phyloP scores from a whole-genome alignment of 2,113 vertebrate genomes.

The Reinhardtius hippoglossoides region DNA sequence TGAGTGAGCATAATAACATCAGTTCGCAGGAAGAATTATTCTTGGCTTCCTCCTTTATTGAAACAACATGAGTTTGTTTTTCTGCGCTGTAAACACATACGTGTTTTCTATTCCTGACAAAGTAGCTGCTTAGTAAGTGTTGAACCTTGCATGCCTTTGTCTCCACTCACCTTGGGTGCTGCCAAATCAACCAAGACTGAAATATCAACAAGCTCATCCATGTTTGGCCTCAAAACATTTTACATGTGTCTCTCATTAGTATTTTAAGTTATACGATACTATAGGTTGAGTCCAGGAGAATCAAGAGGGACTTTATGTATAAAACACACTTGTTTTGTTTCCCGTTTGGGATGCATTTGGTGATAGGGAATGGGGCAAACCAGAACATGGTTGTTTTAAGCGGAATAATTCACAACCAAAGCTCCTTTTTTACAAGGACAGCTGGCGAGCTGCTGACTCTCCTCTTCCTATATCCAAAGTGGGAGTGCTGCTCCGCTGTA shows the following conservation, averaged over 20 bases:
- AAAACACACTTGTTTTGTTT: constrained; percentile 12
- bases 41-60: not conserved
- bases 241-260: not conserved
- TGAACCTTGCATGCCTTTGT: not conserved
- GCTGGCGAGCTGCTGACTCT: constrained; percentile 39
- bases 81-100: not conserved
- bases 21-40: constrained; percentile 11
- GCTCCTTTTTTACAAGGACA: constrained; percentile 52
- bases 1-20: not conserved
- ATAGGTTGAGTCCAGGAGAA: not conserved
- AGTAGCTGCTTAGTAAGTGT: not conserved
- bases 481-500: constrained; percentile 55
- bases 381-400: constrained; percentile 37
- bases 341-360: constrained; percentile 25
- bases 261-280: not conserved
- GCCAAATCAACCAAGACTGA: not conserved
- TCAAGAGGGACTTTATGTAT: constrained; percentile 3
- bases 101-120: constrained; percentile 14
- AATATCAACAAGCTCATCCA: not conserved
- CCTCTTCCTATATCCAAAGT: constrained; percentile 41
- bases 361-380: constrained; percentile 39
- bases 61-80: constrained; percentile 3
- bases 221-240: not conserved
- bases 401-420: constrained; percentile 41
- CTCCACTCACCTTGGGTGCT: not conserved